phyloP scores from a whole-genome alignment of 2,797 vertebrate species.

The Tamandua tetradactyla region DNA sequence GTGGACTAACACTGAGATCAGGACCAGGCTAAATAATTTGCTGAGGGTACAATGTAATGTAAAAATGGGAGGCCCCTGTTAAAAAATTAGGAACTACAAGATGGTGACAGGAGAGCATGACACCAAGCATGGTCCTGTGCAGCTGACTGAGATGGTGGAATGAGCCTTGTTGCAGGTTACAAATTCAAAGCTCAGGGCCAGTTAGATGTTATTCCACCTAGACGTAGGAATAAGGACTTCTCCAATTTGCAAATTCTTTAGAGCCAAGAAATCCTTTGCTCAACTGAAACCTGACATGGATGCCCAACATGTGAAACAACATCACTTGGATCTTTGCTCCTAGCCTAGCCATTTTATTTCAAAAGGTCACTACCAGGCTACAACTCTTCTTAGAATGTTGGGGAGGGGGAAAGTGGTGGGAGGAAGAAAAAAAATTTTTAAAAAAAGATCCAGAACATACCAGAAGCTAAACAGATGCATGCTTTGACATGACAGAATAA shows the following conservation, averaged over 20 bases:
- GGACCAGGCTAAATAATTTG: neutral
- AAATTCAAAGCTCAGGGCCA: neutral
- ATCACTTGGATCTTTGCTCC: neutral
- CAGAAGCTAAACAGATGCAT: slow-evolving; percentile 33
- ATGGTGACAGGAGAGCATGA: neutral
- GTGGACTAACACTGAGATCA: neutral
- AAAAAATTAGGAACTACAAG: neutral
- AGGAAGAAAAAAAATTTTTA: neutral
- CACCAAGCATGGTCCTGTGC: neutral
- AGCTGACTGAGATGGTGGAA: neutral
- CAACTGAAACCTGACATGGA: neutral
- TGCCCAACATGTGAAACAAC: neutral
- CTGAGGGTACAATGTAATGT: neutral
- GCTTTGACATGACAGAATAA: slow-evolving; percentile 73
- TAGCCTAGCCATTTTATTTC: neutral
- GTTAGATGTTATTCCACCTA: neutral
- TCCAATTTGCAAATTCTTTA: neutral
- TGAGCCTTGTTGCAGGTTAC: neutral
- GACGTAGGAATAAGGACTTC: neutral
- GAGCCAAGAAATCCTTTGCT: neutral
- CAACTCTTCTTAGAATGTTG: neutral
- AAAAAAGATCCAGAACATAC: neutral
- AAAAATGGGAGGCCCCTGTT: neutral
- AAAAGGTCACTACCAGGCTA: neutral
- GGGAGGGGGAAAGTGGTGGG: neutral